Conservation (phyloP, 2,888 invertebrate species). For the Lamellibrachia columna region DNA sequence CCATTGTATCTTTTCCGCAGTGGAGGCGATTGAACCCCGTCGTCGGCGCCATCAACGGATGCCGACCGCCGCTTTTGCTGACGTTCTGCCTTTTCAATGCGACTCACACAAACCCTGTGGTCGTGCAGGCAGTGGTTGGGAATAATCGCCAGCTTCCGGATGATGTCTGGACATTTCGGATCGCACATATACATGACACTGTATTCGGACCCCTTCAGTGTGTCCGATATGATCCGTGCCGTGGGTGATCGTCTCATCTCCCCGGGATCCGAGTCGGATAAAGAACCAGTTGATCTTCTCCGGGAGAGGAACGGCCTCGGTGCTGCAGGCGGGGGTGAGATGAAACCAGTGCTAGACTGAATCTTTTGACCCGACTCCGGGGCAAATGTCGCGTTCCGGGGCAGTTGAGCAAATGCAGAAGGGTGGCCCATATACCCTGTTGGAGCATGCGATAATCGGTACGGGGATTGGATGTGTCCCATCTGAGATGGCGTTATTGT, state of each 20-base stretch:
- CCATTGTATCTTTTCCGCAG: neutral
- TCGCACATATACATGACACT: slow-evolving; percentile 27
- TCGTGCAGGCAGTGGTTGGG: slow-evolving; percentile 19
- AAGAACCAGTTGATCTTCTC: neutral
- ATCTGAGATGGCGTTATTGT: neutral
- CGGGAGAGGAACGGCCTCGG: neutral
- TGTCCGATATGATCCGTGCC: neutral
- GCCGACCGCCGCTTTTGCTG: neutral
- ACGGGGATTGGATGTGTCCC: neutral
- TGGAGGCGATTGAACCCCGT: neutral
- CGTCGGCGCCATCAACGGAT: neutral
- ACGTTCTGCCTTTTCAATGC: neutral
- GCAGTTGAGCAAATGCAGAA: neutral
- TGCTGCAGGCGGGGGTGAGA: neutral
- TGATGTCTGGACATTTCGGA: slow-evolving; percentile 20
- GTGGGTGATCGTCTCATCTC: neutral
- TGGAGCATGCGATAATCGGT: neutral
- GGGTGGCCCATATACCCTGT: neutral
- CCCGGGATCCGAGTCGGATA: neutral
- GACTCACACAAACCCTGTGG: neutral
- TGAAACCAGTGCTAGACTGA: neutral
- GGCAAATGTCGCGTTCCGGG: neutral
- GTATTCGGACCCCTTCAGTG: slow-evolving; percentile 21
- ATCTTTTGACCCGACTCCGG: neutral
- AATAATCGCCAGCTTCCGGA: slow-evolving; percentile 23